Conservation (phyloP, 2,113 vertebrate genomes). For the Candoia aspera region DNA sequence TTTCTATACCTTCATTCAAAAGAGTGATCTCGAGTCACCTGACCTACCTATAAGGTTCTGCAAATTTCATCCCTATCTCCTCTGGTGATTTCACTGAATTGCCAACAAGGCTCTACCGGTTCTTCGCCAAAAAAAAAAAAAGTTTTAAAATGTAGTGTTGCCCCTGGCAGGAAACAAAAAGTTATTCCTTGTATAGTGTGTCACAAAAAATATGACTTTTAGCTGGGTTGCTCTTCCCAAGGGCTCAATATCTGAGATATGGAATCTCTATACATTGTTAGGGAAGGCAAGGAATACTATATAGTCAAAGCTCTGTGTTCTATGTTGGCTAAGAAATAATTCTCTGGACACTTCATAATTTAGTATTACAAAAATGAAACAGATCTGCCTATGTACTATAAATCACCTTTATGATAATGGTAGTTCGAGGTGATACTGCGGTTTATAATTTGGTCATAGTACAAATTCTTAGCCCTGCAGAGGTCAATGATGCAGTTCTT, state of each 20-base stretch:
- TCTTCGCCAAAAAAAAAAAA: not conserved
- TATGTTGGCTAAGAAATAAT: constrained; percentile 48
- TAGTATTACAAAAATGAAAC: constrained; percentile 53
- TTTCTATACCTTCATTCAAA: not conserved
- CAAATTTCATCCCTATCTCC: not conserved
- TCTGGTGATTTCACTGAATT: not conserved
- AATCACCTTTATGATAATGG: constrained; percentile 54
- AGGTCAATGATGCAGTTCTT: constrained; percentile 52
- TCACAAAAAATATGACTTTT: constrained; percentile 40
- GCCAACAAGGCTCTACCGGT: not conserved
- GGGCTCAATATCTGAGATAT: constrained; percentile 57
- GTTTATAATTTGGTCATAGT: constrained; percentile 39
- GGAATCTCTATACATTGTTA: constrained; percentile 10
- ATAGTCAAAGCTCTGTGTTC: constrained; percentile 57
- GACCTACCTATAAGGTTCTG: not conserved
- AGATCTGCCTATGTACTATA: constrained; percentile 50
- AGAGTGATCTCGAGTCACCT: not conserved
- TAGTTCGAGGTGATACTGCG: constrained; percentile 40
- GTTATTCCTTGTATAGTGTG: constrained; percentile 5
- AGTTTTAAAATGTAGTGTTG: not conserved
- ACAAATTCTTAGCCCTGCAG: constrained; percentile 38
- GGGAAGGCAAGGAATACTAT: not conserved
- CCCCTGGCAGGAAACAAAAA: not conserved
- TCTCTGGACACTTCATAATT: constrained; percentile 58
- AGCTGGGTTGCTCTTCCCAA: constrained; percentile 38